Base-by-base conservation (phyloP, 2,888 invertebrate genomes). In the Ernsta delagoae region DNA sequence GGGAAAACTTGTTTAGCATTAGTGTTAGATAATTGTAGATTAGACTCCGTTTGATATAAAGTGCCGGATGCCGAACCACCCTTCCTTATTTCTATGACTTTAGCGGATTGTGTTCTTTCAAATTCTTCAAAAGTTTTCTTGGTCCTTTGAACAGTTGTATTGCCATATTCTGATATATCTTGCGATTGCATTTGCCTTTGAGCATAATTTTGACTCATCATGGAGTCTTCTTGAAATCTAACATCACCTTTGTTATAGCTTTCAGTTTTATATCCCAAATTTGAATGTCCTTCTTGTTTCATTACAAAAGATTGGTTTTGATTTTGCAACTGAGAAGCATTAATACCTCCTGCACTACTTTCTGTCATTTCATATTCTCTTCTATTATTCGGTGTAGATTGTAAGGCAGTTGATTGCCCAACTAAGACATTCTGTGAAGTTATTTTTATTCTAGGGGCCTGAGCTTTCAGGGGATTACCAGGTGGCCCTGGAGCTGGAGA, bases 401-500 rank as follows among this genome's bases (percentile, higher is more conserved):
- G 89, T 62, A 68, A 39, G 56, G 83, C 77, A 60, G 82, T 85
- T 69, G 84, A 88, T 82, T 83, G 92, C 78, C 79, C 87, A 79
- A 61, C 83, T 36, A 36, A n/a, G 1, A 53, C 31, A 83, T 75
- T 92, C 79, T 73, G 90, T 76, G 78, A 90, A 59, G 77, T 75
- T 43, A 95, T 95, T 81, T 94, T 95, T 59, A 95, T 89, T 64
- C 95, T 93, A 1, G 96, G 95, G 0, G 96, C 95, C 41, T 95
- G 95, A 68, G 95, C 95, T 78, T 94, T 95, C 43, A 96, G 78
- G 3, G 95, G 95, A 84, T 95, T 96, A 57, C 95, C 94, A 72
- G 96, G 96, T 56, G 96, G 96, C 8, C 96, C 96, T 59, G 94
- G 94, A 2, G 96, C 96, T 12, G 97, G 96, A 8, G 96, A 96